Percentiles rank a stretch among this genome's conserved stretches.
Evolutionary conservation across 2,113 vertebrate genomes (phyloP).

Genomic region (Myanophis thanlyinensis): DNA sequence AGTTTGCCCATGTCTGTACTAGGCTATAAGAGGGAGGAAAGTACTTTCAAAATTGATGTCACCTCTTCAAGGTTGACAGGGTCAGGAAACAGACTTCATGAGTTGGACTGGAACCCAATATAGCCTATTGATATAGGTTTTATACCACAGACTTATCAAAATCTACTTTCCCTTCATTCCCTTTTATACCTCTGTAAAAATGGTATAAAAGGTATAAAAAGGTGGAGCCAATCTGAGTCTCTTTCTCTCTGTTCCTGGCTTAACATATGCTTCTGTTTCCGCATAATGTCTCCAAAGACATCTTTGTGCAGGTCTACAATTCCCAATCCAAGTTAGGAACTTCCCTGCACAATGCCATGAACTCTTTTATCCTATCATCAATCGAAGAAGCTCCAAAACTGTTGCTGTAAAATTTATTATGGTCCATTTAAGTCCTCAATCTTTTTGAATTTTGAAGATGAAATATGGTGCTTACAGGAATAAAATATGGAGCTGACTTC

Average conservation of each 20-base stretch:
- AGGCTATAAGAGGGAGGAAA: not conserved
- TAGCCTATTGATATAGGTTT: too few species aligned
- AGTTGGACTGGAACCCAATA: not conserved
- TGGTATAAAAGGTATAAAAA: too few species aligned
- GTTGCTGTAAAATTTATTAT: not conserved
- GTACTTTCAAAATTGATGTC: not conserved
- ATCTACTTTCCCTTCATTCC: not conserved
- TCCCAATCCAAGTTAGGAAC: not conserved
- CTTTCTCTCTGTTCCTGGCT: not conserved
- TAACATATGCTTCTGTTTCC: not conserved
- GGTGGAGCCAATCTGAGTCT: not conserved
- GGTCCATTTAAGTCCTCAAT: slow-evolving; percentile 37
- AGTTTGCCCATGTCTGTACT: too few species aligned
- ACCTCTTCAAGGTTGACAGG: not conserved
- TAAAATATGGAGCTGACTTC: slow-evolving; percentile 33
- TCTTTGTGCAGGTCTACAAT: not conserved
- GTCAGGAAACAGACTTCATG: not conserved
- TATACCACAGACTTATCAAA: not conserved
- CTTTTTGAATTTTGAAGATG: slow-evolving; percentile 27
- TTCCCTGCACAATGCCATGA: not conserved
- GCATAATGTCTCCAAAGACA: not conserved
- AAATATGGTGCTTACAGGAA: slow-evolving; percentile 22
- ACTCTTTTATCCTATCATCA: not conserved
- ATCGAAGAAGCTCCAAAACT: not conserved
- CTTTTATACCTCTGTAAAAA: not conserved